Base-by-base conservation (phyloP, 2,113 vertebrate genomes). In the Eublepharis macularius region DNA sequence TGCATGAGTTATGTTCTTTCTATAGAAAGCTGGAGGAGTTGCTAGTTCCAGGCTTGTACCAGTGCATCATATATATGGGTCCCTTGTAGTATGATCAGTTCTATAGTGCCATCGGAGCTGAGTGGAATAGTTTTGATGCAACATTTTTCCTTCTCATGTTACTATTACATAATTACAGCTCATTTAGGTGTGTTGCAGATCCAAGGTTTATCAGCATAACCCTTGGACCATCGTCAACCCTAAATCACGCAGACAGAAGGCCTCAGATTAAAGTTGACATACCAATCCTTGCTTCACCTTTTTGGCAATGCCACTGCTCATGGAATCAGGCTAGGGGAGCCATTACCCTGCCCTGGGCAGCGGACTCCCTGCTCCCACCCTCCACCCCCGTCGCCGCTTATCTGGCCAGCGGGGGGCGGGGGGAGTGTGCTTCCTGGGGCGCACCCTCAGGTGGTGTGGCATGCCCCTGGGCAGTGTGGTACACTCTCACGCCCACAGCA, bases 261-360 rank as follows among this genome's bases (percentile, higher is more conserved):
- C n/a, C n/a, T n/a, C n/a, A n/a, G n/a, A n/a, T n/a, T n/a, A n/a
- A 4, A 16, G 16, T 63, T 39, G 29, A 47, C 83, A 90, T 86
- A 65, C 1, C 13, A 87, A 19, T 1, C 3, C 0, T 86, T 88
- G 13, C 8, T 43, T 2, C 26, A 9, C 17, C 19, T n/a, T 32
- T n/a, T 9, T n/a, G 16, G 65, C 26, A 84, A 47, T 47, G n/a
- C 29, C 32, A 85, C 63, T 32, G 41, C 24, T 80, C 84, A 86
- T 32, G 73, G 24, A n/a, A n/a, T n/a, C n/a, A n/a, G n/a, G n/a
- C n/a, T n/a, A n/a, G n/a, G n/a, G n/a, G n/a, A n/a, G n/a, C n/a
- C n/a, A n/a, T n/a, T n/a, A n/a, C n/a, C n/a, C n/a, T n/a, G n/a
- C n/a, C n/a, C n/a, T n/a, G n/a, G n/a, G n/a, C n/a, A n/a, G n/a